Conservation (phyloP, 1,140 invertebrate species). For the Scaptomyza montana region DNA sequence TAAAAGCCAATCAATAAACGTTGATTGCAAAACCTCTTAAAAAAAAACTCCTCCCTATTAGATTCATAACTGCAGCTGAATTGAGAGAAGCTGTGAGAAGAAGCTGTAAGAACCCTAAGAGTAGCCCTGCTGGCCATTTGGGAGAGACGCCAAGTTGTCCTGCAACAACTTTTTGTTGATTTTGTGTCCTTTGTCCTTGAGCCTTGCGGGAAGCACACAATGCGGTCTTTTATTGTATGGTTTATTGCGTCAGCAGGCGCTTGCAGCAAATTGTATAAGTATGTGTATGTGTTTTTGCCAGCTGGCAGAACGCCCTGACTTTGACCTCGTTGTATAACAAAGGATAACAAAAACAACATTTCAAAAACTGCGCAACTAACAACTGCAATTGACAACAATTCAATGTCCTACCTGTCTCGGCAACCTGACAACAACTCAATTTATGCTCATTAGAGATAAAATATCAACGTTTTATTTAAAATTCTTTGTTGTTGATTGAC, state of each 20-base stretch:
- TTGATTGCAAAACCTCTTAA: constrained; percentile 1
- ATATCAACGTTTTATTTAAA: background rate
- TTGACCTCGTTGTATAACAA: constrained; percentile 73
- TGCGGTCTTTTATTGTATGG: constrained; percentile 68
- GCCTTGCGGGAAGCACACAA: constrained; percentile 38
- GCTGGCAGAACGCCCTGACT: constrained; percentile 56
- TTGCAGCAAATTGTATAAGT: constrained; percentile 14
- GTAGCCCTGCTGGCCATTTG: background rate
- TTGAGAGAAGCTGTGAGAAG: too few relatives aligned
- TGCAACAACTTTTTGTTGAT: background rate
- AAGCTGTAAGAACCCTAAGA: too few relatives aligned
- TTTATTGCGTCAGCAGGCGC: constrained; percentile 68
- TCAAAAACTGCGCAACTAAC: background rate
- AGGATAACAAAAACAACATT: constrained; percentile 6
- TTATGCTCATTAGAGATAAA: constrained; percentile 4
- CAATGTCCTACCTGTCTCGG: background rate
- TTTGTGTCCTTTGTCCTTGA: constrained; percentile 55
- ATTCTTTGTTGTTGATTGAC: too few relatives aligned
- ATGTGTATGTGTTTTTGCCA: constrained; percentile 23
- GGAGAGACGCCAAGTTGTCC: constrained; percentile 19
- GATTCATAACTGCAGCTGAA: background rate
- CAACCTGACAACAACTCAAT: background rate
- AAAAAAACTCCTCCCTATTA: too few relatives aligned
- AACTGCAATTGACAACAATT: constrained; percentile 2
- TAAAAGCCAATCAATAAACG: constrained; percentile 8